Conservation (phyloP, 2,888 invertebrate species). For the Patella caerulea region DNA sequence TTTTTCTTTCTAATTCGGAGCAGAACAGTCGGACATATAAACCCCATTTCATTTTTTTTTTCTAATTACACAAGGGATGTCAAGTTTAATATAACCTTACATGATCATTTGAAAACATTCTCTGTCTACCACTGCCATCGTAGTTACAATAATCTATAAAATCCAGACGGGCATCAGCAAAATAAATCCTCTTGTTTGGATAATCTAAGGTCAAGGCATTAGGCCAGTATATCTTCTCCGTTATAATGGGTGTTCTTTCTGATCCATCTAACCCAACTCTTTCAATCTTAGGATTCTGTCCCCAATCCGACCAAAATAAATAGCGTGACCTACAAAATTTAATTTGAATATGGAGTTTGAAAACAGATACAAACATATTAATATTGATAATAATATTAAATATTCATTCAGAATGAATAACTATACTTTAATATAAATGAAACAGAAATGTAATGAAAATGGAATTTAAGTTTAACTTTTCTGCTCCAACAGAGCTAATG, state of each 20-base stretch:
- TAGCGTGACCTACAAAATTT: slow-evolving; percentile 46
- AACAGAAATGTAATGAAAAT: background rate
- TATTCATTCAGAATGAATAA: background rate
- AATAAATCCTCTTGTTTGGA: slow-evolving; percentile 92
- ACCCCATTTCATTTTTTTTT: too few relatives aligned
- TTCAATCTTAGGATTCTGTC: slow-evolving; percentile 95
- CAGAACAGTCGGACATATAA: too few relatives aligned
- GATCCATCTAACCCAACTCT: slow-evolving; percentile 96
- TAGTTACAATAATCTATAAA: slow-evolving; percentile 98
- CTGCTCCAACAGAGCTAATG: too few relatives aligned
- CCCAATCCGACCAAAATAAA: slow-evolving; percentile 99
- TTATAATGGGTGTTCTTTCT: slow-evolving; percentile 86
- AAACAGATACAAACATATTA: background rate
- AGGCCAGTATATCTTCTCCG: slow-evolving; percentile 97
- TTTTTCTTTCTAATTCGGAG: too few relatives aligned
- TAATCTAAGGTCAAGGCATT: slow-evolving; percentile 97
- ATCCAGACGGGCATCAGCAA: slow-evolving; percentile 96
- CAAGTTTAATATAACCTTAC: slow-evolving; percentile 52
- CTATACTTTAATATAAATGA: background rate
- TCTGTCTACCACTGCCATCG: slow-evolving; percentile 90
- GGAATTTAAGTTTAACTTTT: too few relatives aligned
- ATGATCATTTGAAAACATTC: slow-evolving; percentile 76
- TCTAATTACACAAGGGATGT: too few relatives aligned
- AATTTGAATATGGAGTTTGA: background rate
- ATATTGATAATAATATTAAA: too few relatives aligned